Conservation (phyloP, 2,888 invertebrate species). For the Acrocyrtus sp. region DNA sequence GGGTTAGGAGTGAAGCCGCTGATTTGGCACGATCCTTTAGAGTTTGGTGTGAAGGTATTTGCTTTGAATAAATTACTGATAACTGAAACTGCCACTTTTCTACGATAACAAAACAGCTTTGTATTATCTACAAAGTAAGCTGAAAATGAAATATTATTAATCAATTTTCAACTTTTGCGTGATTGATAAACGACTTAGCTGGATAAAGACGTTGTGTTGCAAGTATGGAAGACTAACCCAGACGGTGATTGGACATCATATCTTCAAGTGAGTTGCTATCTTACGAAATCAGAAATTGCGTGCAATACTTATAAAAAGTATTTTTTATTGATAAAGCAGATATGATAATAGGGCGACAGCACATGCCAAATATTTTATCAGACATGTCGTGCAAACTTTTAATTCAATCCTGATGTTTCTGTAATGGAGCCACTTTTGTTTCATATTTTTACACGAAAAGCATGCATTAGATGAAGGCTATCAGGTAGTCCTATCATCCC, state of each 20-base stretch:
- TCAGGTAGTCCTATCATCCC: slow-evolving; percentile 78
- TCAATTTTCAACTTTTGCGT: too few species aligned
- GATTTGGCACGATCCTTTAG: slow-evolving; percentile 90
- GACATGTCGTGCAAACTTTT: not conserved
- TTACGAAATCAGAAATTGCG: too few species aligned
- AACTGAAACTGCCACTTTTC: too few species aligned
- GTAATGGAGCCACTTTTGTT: slow-evolving; percentile 18
- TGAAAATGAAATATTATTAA: too few species aligned
- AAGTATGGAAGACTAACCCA: slow-evolving; percentile 77
- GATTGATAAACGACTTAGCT: slow-evolving; percentile 35
- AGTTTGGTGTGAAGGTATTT: slow-evolving; percentile 73
- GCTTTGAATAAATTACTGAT: too few species aligned
- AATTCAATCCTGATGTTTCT: slow-evolving; percentile 2
- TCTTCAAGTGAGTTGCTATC: slow-evolving; percentile 38
- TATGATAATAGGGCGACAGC: too few species aligned
- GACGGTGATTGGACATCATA: slow-evolving; percentile 41
- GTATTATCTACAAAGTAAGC: too few species aligned
- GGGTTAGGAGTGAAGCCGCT: slow-evolving; percentile 70
- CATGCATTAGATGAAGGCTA: slow-evolving; percentile 71
- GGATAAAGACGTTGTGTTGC: slow-evolving; percentile 76
- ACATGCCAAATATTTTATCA: too few species aligned
- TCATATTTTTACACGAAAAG: slow-evolving; percentile 15
- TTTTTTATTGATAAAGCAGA: too few species aligned
- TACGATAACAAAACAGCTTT: too few species aligned
- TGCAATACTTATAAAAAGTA: too few species aligned